A percentile compares a stretch with the other conserved stretches of the same genome.
Conservation (phyloP, 2,113 vertebrate species). For the Tiliqua scincoides region DNA sequence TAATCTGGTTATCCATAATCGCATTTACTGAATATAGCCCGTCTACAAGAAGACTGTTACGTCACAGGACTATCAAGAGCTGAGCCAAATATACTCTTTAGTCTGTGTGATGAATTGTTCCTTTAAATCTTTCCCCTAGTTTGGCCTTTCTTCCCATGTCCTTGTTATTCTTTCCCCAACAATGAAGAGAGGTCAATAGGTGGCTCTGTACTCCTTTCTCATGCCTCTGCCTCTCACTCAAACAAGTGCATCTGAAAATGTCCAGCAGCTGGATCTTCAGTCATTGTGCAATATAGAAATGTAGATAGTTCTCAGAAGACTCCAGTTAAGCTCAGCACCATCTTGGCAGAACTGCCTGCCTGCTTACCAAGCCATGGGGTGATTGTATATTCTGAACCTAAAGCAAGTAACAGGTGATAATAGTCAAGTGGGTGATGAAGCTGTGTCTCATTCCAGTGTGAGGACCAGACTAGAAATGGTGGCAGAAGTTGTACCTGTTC, state of each 20-base stretch:
- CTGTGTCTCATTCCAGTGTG: background rate
- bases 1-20: conserved; percentile 2
- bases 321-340: background rate
- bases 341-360: background rate
- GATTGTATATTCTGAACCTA: background rate
- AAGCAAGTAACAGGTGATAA: background rate
- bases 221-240: background rate
- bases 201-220: background rate
- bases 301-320: background rate
- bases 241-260: background rate
- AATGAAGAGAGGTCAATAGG: background rate
- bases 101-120: background rate
- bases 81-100: background rate
- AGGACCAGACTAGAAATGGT: too few species aligned
- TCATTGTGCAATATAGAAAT: background rate
- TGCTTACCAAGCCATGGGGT: background rate
- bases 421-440: background rate
- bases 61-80: background rate
- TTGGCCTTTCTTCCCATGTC: background rate
- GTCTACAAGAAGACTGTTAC: too few species aligned
- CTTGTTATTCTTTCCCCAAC: background rate
- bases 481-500: background rate
- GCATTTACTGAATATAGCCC: background rate
- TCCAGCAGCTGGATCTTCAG: background rate
- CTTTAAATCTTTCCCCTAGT: background rate